Conservation (phyloP, 1,140 invertebrate species). For the Bombus pascuorum region DNA sequence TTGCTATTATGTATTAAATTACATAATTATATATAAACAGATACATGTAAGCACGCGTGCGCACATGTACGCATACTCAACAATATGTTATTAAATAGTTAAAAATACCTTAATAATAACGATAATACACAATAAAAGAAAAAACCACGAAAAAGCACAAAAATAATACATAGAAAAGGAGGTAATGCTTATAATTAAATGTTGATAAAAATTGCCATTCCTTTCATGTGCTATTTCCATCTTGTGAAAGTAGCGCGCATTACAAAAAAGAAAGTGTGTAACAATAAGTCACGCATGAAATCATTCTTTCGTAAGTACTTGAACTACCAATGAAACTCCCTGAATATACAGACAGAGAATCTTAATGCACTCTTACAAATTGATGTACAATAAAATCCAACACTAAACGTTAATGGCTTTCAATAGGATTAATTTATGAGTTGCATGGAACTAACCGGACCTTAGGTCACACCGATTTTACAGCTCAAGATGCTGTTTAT, state of each 20-base stretch:
- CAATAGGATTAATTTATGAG: slow-evolving; percentile 76
- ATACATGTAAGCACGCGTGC: background rate
- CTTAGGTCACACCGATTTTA: slow-evolving; percentile 32
- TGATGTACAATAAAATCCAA: slow-evolving; percentile 73
- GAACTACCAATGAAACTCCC: slow-evolving; percentile 35
- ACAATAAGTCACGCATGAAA: slow-evolving; percentile 16
- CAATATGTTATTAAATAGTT: background rate
- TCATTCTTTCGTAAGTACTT: slow-evolving; percentile 28
- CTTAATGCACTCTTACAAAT: slow-evolving; percentile 72
- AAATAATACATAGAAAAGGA: background rate
- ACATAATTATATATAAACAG: background rate
- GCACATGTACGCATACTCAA: background rate
- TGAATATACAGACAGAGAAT: slow-evolving; percentile 23
- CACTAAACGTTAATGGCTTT: slow-evolving; percentile 75
- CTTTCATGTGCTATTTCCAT: background rate
- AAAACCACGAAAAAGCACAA: background rate
- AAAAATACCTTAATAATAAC: background rate
- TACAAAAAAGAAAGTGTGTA: slow-evolving; percentile 10
- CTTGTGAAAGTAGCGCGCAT: slow-evolving; percentile 16
- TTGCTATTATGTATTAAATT: background rate
- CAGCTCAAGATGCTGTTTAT: slow-evolving; percentile 16
- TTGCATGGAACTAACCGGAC: slow-evolving; percentile 35
- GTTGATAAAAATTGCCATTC: background rate
- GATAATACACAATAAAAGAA: background rate
- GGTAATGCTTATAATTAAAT: background rate